These are phyloP conservation scores for Onychostoma macrolepis DNA, from an alignment of 2,113 vertebrate species.

Conservation along the genomic window DNA sequence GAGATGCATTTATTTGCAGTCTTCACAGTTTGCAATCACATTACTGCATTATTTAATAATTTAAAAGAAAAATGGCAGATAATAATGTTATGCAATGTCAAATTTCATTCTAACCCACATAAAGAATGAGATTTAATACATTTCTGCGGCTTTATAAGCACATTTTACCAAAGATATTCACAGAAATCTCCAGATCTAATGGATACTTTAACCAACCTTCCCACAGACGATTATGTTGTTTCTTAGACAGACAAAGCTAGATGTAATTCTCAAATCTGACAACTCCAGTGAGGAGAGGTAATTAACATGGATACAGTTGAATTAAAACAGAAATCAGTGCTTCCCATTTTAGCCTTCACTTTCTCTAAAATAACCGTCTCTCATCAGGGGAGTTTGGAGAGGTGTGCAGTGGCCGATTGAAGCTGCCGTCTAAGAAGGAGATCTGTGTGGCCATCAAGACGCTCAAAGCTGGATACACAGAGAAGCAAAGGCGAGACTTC, in stretches of 20 bases:
- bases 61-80: neutral
- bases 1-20: neutral
- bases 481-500: conserved; percentile 95
- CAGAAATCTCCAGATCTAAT: neutral
- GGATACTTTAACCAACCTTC: neutral
- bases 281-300: neutral
- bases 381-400: conserved; percentile 93
- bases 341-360: neutral
- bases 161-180: neutral
- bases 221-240: neutral
- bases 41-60: neutral
- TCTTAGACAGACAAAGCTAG: neutral
- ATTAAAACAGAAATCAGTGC: conserved; percentile 21
- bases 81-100: neutral
- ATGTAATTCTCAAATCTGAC: neutral
- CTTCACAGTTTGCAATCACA: neutral
- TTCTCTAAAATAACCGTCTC: neutral
- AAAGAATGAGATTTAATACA: neutral
- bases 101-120: neutral
- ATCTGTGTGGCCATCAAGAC: conserved; percentile 98
- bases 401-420: conserved; percentile 94
- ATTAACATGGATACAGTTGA: neutral
- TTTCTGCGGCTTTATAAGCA: neutral
- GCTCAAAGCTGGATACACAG: conserved; percentile 94
- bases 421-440: conserved; percentile 95